A percentile compares a stretch with the other conserved stretches of the same genome.
Conservation (phyloP, 2,113 vertebrate genomes). For the Spea multiplicata region DNA sequence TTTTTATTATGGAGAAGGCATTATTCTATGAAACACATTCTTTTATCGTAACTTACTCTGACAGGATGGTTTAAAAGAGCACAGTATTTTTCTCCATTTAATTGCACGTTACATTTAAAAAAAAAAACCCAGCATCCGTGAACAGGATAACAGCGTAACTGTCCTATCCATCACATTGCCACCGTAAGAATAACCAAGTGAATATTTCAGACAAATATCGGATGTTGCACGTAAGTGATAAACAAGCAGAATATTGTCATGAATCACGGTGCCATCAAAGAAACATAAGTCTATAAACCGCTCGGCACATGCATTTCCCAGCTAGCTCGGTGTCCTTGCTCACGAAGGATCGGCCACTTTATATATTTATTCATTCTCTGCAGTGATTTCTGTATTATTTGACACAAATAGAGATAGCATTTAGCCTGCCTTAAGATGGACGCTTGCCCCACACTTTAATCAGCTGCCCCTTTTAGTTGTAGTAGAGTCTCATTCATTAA, state of each 20-base stretch:
- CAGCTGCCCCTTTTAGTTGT: neutral
- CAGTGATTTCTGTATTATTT: neutral
- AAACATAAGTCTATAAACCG: conserved; percentile 21
- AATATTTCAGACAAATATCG: conserved; percentile 24
- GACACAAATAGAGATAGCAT: neutral
- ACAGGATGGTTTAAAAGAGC: conserved; percentile 33
- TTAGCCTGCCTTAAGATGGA: neutral
- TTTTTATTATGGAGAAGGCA: conserved; percentile 31
- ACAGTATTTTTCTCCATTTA: conserved; percentile 35
- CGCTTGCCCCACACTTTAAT: neutral
- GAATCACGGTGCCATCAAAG: conserved; percentile 13
- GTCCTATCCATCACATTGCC: conserved; percentile 25
- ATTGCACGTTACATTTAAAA: conserved; percentile 36
- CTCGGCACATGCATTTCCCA: conserved; percentile 2
- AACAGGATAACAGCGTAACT: conserved; percentile 4
- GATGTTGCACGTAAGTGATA: conserved; percentile 22
- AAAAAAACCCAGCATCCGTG: conserved; percentile 11
- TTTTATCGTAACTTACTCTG: conserved; percentile 43
- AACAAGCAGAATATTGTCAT: conserved; percentile 7
- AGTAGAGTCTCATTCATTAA: neutral
- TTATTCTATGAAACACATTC: conserved; percentile 39
- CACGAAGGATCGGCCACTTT: neutral
- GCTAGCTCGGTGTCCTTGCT: conserved; percentile 11
- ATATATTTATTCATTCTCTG: neutral
- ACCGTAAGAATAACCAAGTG: conserved; percentile 30